Evolutionary conservation across 30 jellyfish, hydroid and myxozoan genomes (phyloP).

Genomic region (Aurelia sp.): DNA sequence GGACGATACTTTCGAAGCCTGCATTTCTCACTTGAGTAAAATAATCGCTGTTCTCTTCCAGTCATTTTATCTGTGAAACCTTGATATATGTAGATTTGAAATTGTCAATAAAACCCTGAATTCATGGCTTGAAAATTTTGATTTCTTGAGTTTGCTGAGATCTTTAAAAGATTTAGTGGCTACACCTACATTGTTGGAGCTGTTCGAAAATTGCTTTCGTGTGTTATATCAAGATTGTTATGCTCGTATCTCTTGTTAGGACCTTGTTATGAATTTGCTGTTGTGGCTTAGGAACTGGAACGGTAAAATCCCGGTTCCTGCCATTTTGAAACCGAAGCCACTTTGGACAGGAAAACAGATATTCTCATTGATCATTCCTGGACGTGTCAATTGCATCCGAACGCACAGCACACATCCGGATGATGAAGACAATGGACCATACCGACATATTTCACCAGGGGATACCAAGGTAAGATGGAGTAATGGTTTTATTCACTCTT

Average conservation of each 20-base stretch:
- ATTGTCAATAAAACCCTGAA: no score
- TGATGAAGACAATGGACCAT: conserved; percentile 93
- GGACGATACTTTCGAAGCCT: no score
- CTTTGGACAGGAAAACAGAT: conserved; percentile 99
- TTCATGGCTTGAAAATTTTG: no score
- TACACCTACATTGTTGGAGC: background rate
- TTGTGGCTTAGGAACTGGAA: conserved; percentile 98
- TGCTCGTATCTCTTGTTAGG: conserved; percentile 36
- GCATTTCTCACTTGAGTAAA: no score
- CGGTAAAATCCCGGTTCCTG: conserved; percentile 94
- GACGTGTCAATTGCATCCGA: conserved; percentile 85
- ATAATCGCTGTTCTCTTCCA: no score
- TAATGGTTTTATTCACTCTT: no score
- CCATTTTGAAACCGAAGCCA: conserved; percentile 97
- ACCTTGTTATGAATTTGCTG: conserved; percentile 92
- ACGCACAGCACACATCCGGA: conserved; percentile 99
- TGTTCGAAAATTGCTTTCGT: background rate
- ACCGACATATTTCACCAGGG: conserved; percentile 97
- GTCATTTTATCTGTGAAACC: no score
- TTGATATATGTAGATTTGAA: no score
- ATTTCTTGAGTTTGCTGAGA: no score
- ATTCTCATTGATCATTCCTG: conserved; percentile 93
- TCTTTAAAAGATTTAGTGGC: no score
- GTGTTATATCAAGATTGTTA: background rate
- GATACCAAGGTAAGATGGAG: conserved; percentile 84